Conservation (phyloP, 2,797 vertebrate species). For the Alfaro cultratus region DNA sequence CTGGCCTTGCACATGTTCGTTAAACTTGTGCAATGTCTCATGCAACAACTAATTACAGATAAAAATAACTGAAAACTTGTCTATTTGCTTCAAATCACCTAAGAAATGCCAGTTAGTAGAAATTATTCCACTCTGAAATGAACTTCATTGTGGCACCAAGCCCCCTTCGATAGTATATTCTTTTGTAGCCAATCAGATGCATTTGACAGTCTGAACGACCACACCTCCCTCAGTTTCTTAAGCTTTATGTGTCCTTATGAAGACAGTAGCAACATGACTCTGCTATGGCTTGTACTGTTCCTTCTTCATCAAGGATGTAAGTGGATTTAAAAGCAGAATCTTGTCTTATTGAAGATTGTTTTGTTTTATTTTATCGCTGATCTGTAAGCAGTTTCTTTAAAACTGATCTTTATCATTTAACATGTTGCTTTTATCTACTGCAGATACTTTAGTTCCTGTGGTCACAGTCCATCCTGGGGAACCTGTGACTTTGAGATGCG, state of each 20-base stretch:
- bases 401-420: not conserved
- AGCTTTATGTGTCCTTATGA: not conserved
- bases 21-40: not conserved
- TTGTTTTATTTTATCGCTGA: not conserved
- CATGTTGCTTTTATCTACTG: not conserved
- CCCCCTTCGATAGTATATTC: not conserved
- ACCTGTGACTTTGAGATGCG: slow-evolving; percentile 24
- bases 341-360: not conserved
- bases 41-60: not conserved
- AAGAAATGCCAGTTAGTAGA: not conserved
- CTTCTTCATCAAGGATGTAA: slow-evolving; percentile 28
- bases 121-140: not conserved
- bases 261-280: slow-evolving; percentile 27
- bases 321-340: not conserved
- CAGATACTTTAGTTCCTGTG: slow-evolving; percentile 22
- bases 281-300: slow-evolving; percentile 24
- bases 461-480: slow-evolving; percentile 21
- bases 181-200: slow-evolving; percentile 24
- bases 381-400: not conserved
- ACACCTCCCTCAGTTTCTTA: not conserved
- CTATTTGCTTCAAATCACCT: not conserved
- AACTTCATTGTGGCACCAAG: not conserved
- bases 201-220: not conserved
- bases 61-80: not conserved
- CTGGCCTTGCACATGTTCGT: no score